Percentiles rank a stretch among this genome's conserved stretches.
Evolutionary conservation across 1,140 invertebrate species (phyloP).

Genomic region (Aricia agestis): DNA sequence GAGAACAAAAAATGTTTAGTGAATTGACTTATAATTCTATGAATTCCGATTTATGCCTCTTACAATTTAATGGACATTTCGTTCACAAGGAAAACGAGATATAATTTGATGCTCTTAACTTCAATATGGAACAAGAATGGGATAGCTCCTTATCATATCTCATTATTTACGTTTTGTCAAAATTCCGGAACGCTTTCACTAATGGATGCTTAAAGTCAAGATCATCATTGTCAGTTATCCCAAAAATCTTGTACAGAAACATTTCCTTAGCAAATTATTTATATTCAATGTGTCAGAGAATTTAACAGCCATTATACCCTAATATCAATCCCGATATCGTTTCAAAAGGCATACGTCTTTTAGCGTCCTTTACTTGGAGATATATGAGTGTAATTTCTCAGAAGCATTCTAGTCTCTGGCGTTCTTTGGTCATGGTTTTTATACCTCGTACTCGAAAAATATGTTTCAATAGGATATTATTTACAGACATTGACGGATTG

Average conservation of each 20-base stretch:
- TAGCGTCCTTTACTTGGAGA: background rate
- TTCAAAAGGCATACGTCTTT: background rate
- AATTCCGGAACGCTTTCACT: too few relatives aligned
- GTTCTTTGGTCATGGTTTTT: background rate
- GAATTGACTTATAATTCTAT: background rate
- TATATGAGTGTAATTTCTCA: background rate
- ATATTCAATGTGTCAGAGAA: background rate
- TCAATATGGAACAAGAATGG: background rate
- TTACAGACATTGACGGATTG: background rate
- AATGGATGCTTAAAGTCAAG: too few relatives aligned
- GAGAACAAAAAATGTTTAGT: background rate
- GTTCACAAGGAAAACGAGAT: background rate
- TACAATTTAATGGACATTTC: background rate
- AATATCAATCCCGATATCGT: background rate
- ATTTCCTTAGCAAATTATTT: background rate
- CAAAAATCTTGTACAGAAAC: background rate
- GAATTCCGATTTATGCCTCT: background rate
- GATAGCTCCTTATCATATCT: too few relatives aligned
- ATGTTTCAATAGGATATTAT: background rate
- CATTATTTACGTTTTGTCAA: too few relatives aligned
- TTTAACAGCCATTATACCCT: background rate
- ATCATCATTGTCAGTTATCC: too few relatives aligned
- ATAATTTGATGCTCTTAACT: background rate
- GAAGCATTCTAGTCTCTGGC: background rate
- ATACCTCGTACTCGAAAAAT: background rate